Evolutionary conservation across 2,888 invertebrate species (phyloP).

Genomic region (Tortrix viridana): DNA sequence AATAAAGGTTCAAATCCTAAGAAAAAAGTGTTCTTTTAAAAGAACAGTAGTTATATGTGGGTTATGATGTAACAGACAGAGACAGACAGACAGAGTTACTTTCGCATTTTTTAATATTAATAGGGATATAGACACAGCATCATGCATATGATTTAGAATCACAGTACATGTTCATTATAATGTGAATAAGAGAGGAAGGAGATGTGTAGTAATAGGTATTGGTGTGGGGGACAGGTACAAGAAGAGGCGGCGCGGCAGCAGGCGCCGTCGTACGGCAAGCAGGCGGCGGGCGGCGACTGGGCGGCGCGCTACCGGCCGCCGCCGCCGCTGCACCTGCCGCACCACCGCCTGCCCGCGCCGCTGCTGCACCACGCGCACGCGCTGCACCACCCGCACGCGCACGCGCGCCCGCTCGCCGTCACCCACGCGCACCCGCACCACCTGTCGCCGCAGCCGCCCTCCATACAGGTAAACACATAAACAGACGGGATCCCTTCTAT

Average conservation of each 20-base stretch:
- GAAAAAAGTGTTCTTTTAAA: too few relatives aligned
- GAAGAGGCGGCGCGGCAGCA: slow-evolving; percentile 96
- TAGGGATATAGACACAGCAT: too few relatives aligned
- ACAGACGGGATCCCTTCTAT: too few relatives aligned
- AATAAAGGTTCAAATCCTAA: too few relatives aligned
- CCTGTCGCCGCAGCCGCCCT: slow-evolving; percentile 22
- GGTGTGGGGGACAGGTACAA: slow-evolving; percentile 92
- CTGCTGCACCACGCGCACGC: slow-evolving; percentile 87
- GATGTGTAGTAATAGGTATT: too few relatives aligned
- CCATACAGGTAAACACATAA: slow-evolving; percentile 8
- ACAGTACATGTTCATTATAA: too few relatives aligned
- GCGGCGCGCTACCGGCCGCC: slow-evolving; percentile 62
- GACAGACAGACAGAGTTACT: too few relatives aligned
- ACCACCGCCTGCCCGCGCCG: slow-evolving; percentile 58
- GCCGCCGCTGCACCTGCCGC: slow-evolving; percentile 61
- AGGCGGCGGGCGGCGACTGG: slow-evolving; percentile 64
- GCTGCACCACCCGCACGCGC: slow-evolving; percentile 61
- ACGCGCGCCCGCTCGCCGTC: slow-evolving; percentile 23
- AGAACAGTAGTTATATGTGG: too few relatives aligned
- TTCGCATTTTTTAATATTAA: too few relatives aligned
- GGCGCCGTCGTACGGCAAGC: slow-evolving; percentile 93
- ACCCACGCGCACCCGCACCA: slow-evolving; percentile 31
- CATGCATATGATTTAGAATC: too few relatives aligned
- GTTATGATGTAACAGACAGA: too few relatives aligned
- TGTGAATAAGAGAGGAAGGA: too few relatives aligned